phyloP scores from a whole-genome alignment of 2,888 invertebrate genomes.

The Branchinecta sandiegonensis region DNA sequence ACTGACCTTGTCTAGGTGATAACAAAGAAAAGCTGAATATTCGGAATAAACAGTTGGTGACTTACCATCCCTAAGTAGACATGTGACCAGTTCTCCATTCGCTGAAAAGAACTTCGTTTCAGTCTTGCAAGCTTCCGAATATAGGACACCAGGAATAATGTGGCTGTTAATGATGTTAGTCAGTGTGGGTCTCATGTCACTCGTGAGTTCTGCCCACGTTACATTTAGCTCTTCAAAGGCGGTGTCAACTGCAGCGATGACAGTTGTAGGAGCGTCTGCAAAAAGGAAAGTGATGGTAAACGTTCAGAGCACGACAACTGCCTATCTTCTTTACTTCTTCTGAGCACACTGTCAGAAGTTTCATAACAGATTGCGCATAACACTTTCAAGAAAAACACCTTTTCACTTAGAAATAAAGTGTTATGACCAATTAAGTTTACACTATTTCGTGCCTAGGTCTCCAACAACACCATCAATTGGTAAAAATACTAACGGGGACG shows the following conservation, averaged over 20 bases:
- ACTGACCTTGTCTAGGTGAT: too few species aligned
- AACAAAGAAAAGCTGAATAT: too few species aligned
- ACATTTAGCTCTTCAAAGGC: constrained; percentile 17
- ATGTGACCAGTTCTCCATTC: constrained; percentile 16
- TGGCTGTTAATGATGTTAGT: constrained; percentile 16
- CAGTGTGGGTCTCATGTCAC: neutral
- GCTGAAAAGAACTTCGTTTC: neutral
- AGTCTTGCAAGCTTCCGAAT: neutral
- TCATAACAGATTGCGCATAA: too few species aligned
- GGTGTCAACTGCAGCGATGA: constrained; percentile 17
- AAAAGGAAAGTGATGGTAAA: neutral
- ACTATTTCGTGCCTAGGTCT: too few species aligned
- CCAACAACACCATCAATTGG: too few species aligned
- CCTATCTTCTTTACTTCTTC: too few species aligned
- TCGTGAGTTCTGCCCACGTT: constrained; percentile 9
- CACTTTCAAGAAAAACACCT: too few species aligned
- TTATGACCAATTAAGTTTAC: too few species aligned
- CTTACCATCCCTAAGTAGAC: constrained; percentile 17
- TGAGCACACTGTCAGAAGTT: too few species aligned
- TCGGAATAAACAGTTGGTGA: neutral
- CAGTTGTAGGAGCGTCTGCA: constrained; percentile 17
- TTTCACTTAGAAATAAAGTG: too few species aligned
- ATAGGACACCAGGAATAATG: constrained; percentile 1
- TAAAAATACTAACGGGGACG: too few species aligned
- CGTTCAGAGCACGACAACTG: too few species aligned